phyloP scores from a whole-genome alignment of 1,140 invertebrate species.

The Aphelinus certus region DNA sequence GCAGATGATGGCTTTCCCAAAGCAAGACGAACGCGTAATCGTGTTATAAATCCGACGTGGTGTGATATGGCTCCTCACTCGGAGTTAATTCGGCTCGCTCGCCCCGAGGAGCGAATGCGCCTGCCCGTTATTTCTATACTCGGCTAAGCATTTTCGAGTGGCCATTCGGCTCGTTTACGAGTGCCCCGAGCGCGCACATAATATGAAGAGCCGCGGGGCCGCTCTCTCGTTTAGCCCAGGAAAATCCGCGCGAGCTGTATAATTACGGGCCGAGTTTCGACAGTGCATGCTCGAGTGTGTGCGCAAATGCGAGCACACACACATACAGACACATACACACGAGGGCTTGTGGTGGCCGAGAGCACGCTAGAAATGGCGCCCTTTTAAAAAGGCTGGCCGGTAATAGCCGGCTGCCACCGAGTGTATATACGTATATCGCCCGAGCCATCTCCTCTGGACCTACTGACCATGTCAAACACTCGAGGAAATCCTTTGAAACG shows the following conservation, averaged over 20 bases:
- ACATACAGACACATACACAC: too few species aligned
- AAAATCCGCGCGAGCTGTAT: conserved; percentile 11
- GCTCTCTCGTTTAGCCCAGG: not conserved
- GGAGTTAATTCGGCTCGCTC: too few species aligned
- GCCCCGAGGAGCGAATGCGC: not conserved
- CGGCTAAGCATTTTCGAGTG: conserved; percentile 22
- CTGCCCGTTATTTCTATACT: conserved; percentile 5
- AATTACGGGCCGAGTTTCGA: not conserved
- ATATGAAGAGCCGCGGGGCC: too few species aligned
- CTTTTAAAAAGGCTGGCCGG: too few species aligned
- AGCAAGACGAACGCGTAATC: not conserved
- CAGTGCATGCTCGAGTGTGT: not conserved
- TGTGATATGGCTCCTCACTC: too few species aligned
- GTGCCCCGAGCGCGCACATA: not conserved
- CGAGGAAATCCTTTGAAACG: conserved; percentile 23
- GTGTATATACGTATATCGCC: too few species aligned
- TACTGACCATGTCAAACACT: conserved; percentile 2
- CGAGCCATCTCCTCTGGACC: too few species aligned
- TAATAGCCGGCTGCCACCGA: too few species aligned
- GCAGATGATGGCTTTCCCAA: not conserved
- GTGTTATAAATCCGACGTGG: not conserved
- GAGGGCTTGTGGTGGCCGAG: too few species aligned
- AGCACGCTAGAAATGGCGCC: too few species aligned
- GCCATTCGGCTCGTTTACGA: conserved; percentile 9
- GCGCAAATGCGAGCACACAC: too few species aligned